Evolutionary conservation across 1,140 invertebrate species (phyloP).

Genomic region (Aradophagus sp.): DNA sequence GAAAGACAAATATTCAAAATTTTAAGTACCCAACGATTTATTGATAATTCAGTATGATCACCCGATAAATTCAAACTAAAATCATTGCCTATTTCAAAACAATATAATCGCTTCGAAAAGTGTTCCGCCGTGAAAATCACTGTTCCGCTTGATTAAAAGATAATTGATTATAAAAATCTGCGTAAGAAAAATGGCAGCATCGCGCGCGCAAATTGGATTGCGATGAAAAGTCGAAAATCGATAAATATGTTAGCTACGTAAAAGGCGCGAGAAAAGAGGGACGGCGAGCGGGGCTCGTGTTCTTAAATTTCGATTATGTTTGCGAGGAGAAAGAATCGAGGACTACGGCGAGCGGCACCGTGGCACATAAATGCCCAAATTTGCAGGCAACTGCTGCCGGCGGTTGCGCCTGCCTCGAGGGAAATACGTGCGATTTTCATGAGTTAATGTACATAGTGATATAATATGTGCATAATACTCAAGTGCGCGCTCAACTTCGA

Average conservation of each 20-base stretch:
- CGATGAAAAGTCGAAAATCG: conserved; percentile 1
- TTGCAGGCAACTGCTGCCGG: conserved; percentile 34
- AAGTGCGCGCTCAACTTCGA: conserved; percentile 35
- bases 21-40: too few relatives aligned
- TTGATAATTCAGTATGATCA: too few relatives aligned
- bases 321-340: conserved; percentile 11
- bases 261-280: not conserved
- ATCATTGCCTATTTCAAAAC: too few relatives aligned
- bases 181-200: too few relatives aligned
- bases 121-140: too few relatives aligned
- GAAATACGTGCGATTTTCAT: conserved; percentile 46
- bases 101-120: too few relatives aligned
- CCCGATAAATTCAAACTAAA: too few relatives aligned
- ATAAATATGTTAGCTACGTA: not conserved
- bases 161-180: too few relatives aligned
- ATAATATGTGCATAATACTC: conserved; percentile 48
- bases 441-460: conserved; percentile 47
- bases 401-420: conserved; percentile 21
- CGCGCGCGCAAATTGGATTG: too few relatives aligned
- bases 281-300: conserved; percentile 17
- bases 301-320: conserved; percentile 38
- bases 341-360: conserved; percentile 5
- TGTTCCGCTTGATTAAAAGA: too few relatives aligned
- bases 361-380: conserved; percentile 31
- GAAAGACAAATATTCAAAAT: too few relatives aligned